Conservation (phyloP, 2,888 invertebrate species). For the Hirtodrosophila duncani region DNA sequence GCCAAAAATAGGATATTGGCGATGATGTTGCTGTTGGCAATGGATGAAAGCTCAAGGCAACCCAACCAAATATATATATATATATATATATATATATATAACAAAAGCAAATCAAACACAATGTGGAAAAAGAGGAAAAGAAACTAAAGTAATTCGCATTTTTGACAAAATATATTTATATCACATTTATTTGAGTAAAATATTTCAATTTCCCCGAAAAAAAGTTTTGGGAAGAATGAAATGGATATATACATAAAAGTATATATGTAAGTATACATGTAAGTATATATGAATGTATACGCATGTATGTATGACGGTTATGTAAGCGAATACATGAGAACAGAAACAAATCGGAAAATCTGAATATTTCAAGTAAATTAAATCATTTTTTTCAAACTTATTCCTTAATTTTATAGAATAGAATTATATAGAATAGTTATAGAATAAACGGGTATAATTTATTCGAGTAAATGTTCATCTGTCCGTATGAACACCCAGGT, state of each 20-base stretch:
- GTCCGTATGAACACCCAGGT: too few relatives aligned
- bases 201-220: constrained; percentile 60
- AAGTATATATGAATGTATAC: too few relatives aligned
- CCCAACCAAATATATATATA: constrained; percentile 17
- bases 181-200: too few relatives aligned
- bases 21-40: constrained; percentile 28
- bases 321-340: constrained; percentile 14
- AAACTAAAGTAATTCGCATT: constrained; percentile 57
- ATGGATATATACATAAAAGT: too few relatives aligned
- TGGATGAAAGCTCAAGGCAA: constrained; percentile 33
- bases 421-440: too few relatives aligned
- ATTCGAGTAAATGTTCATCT: too few relatives aligned
- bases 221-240: constrained; percentile 9
- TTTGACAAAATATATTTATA: constrained; percentile 51
- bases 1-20: constrained; percentile 59
- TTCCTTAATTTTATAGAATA: constrained; percentile 16
- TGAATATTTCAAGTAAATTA: constrained; percentile 69
- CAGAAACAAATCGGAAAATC: constrained; percentile 50
- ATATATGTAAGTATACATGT: too few relatives aligned
- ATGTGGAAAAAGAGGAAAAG: constrained; percentile 42
- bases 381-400: constrained; percentile 39
- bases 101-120: constrained; percentile 30
- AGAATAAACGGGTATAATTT: too few relatives aligned
- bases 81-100: constrained; percentile 11
- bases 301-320: too few relatives aligned